These are phyloP conservation scores for Geococcyx californianus DNA, from an alignment of 2,113 vertebrate species.

Conservation along the genomic window DNA sequence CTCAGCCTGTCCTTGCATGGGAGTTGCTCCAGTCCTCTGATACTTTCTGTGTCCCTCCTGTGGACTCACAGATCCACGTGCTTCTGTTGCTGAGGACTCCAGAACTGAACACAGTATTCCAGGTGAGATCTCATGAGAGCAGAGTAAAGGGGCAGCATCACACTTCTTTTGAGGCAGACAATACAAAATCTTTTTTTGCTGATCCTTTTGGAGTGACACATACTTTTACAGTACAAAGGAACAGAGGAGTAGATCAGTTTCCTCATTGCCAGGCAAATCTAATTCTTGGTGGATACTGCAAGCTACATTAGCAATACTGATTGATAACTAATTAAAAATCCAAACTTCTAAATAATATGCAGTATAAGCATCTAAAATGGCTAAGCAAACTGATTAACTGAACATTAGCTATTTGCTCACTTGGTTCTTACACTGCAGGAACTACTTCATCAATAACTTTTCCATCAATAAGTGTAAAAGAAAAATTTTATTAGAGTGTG, in stretches of 20 bases:
- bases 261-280: background rate
- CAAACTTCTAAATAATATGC: background rate
- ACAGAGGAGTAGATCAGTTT: background rate
- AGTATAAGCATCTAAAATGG: background rate
- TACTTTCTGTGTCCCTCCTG: no score
- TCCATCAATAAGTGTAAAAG: background rate
- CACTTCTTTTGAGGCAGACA: no score
- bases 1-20: no score
- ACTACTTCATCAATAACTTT: background rate
- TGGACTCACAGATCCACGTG: no score
- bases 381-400: background rate
- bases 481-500: background rate
- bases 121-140: no score
- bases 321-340: background rate
- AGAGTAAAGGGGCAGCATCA: no score
- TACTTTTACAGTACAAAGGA: background rate
- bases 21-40: no score
- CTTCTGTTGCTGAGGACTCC: no score
- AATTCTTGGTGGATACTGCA: background rate
- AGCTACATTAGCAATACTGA: background rate
- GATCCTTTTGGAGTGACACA: background rate
- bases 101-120: no score
- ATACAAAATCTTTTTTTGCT: background rate
- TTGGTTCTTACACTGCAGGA: background rate
- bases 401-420: background rate